A percentile compares a stretch with the other conserved stretches of the same genome.
Evolutionary conservation across 1,140 invertebrate species (phyloP).

Genomic region (Homalodisca vitripennis): DNA sequence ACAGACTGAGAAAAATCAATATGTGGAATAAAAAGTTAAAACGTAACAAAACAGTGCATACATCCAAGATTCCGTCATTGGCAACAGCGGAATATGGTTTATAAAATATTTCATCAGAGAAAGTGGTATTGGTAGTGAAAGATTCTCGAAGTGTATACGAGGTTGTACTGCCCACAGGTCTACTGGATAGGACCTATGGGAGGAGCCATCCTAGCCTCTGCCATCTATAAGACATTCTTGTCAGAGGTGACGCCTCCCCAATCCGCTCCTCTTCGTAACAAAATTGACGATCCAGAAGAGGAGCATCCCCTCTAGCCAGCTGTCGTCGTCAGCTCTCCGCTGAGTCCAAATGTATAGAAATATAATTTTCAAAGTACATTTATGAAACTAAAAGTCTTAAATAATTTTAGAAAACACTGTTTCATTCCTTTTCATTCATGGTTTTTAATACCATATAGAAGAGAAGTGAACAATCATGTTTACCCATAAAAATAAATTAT

Average conservation of each 20-base stretch:
- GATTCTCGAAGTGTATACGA: background rate
- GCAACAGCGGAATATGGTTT: background rate
- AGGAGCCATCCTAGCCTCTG: slow-evolving; percentile 53
- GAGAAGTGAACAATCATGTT: no score
- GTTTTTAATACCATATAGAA: no score
- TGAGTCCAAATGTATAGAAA: no score
- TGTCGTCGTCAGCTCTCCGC: no score
- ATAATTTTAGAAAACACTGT: no score
- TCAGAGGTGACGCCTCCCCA: background rate
- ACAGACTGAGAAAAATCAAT: background rate
- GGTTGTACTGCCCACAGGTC: slow-evolving; percentile 51
- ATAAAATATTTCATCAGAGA: background rate
- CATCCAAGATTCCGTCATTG: background rate
- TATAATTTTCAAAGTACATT: no score
- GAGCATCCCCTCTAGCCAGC: slow-evolving; percentile 1
- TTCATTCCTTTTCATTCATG: no score
- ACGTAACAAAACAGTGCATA: background rate
- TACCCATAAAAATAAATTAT: no score
- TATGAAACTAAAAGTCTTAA: no score
- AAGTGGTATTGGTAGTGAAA: slow-evolving; percentile 1
- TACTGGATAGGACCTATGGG: slow-evolving; percentile 71
- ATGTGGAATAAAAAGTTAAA: background rate
- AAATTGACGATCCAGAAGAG: slow-evolving; percentile 1
- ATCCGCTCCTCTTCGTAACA: slow-evolving; percentile 40
- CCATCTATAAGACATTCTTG: slow-evolving; percentile 2